Evolutionary conservation across 2,888 invertebrate species (phyloP).

Genomic region (Lepetodrilus schrolli): DNA sequence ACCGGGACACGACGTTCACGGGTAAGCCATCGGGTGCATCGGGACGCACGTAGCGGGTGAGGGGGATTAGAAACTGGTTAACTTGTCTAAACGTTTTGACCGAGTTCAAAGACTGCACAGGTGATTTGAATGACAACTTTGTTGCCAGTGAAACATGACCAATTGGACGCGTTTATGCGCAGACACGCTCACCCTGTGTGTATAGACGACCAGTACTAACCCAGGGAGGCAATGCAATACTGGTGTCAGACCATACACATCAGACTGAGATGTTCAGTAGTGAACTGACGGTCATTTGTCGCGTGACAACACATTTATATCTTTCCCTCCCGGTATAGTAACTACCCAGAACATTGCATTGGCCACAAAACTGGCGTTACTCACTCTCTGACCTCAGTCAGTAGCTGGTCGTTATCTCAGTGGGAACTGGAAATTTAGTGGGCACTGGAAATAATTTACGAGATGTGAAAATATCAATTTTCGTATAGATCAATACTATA

Average conservation of each 20-base stretch:
- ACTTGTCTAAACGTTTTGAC: not conserved
- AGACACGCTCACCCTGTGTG: not conserved
- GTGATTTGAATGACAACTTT: not conserved
- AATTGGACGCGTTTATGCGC: not conserved
- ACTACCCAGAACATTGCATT: no score
- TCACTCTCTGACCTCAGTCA: not conserved
- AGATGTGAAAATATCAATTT: conserved; percentile 3
- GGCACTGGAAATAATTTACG: not conserved
- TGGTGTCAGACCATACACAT: no score
- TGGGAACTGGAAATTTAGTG: not conserved
- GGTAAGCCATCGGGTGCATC: not conserved
- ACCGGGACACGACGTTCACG: no score
- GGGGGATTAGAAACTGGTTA: not conserved
- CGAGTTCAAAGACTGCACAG: not conserved
- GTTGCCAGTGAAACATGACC: not conserved
- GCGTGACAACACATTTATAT: no score
- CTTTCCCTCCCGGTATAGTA: no score
- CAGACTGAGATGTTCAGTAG: no score
- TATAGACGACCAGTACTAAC: no score
- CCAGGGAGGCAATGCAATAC: no score
- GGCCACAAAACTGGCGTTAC: no score
- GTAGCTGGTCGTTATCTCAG: not conserved
- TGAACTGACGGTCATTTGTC: no score
- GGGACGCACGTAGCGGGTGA: not conserved
- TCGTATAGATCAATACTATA: not conserved